These are phyloP conservation scores for Typhlichthys eigenmanni DNA, from an alignment of 2,797 vertebrate species.

Conservation along the genomic window DNA sequence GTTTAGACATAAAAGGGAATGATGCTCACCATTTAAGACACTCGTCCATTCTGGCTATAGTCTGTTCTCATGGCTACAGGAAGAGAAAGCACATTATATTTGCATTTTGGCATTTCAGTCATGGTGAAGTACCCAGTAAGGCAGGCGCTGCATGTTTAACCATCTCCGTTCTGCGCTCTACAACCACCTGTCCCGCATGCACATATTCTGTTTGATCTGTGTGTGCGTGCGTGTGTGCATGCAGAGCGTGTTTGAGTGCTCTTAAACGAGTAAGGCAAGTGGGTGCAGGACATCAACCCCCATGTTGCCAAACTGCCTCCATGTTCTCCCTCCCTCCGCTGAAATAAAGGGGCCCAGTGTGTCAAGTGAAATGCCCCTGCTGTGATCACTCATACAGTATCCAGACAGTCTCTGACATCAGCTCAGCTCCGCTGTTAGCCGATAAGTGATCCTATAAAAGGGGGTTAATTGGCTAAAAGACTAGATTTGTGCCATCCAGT, in stretches of 20 bases:
- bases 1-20: neutral
- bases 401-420: conserved; percentile 42
- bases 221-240: conserved; percentile 5
- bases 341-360: no score
- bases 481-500: conserved; percentile 28
- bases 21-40: conserved; percentile 14
- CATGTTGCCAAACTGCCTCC: neutral
- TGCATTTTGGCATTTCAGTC: conserved; percentile 48
- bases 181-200: conserved; percentile 47
- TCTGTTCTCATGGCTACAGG: conserved; percentile 11
- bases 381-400: neutral
- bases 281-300: conserved; percentile 31
- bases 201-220: conserved; percentile 46
- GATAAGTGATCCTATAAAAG: conserved; percentile 14
- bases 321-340: neutral
- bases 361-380: conserved; percentile 29
- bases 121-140: conserved; percentile 29
- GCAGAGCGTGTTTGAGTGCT: conserved; percentile 9
- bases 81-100: conserved; percentile 39
- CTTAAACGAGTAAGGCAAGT: conserved; percentile 10
- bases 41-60: conserved; percentile 15
- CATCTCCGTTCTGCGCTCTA: conserved; percentile 22
- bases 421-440: conserved; percentile 26
- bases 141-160: conserved; percentile 33
- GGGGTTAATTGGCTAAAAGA: conserved; percentile 20